Evolutionary conservation across 2,888 invertebrate genomes (phyloP), one percentile per base, ranked within the genome.

Genomic region (Cephonodes hylas): DNA sequence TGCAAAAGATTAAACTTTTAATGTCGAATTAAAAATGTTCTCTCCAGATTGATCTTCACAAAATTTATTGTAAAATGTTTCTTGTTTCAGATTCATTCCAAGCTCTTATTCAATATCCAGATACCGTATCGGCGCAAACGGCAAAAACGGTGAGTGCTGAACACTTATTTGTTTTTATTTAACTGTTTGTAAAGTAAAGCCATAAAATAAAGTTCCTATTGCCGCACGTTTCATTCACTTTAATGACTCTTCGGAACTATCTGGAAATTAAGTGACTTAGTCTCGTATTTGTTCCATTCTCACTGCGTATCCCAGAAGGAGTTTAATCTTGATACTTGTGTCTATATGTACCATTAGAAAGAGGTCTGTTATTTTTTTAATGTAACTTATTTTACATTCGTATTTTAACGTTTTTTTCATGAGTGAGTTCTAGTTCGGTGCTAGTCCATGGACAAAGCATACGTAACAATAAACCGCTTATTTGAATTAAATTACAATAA

Each of bases 31-130:
- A 27, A 44, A 23, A 44, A 22, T 25, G 44, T 20, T 63, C 59
- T 20, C 27, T 25, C 25, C 6, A 25, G 23, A 46, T 46, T 4
- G 42, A 15, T 53, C 20, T 38, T 63, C 66, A 62, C 56, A 45
- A 63, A n/a, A n/a, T n/a, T n/a, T n/a, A n/a, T n/a, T 58, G 34
- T 5, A 42, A 25, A 57, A 48, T 67, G 64, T 67, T 65, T 81
- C 83, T 85, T 85, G 82, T 83, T 94, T 94, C 95, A 97, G 97
- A 96, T 94, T 96, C 97, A 93, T 98, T 98, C 95, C 98, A 99
- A 96, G 99, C 99, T 71, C 95, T 99, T 85, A 98, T 99, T 90
- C 99, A 99, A 93, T 99, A 99, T 93, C 97, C 98, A 76, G 99
- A 99, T 93, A 97, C 99, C 69, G 95, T 97, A 84, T 97, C 98